Evolutionary conservation across 2,888 invertebrate species (phyloP), one percentile per base, ranked within the genome.

Genomic region (Myopa tessellatipennis): DNA sequence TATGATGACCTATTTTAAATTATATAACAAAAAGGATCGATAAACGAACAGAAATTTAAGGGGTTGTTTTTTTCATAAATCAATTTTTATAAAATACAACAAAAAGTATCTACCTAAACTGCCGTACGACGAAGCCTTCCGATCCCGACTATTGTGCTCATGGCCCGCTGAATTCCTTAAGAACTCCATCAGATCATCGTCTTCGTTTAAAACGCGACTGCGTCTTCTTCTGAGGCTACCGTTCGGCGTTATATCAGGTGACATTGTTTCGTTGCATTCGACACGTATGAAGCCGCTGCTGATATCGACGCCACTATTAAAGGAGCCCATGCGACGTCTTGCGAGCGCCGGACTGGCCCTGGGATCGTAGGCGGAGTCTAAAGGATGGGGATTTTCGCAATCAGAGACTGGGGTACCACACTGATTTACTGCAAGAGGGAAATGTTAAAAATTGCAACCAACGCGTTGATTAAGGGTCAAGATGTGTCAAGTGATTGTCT

Each of bases 181-280:
- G 87, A 95, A 96, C 87, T 96, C 95, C 93, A 97, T 94, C n/a
- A 97, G 89, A 83, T 96, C 96, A 85, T 96, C 95, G 84, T 95
- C 95, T 86, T 94, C 95, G 5, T 94, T 94, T 0, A 95, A 93
- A 26, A 95, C 94, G 50, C 96, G 92, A 85, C 96, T 94, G 67
- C 96, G 91, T 55, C 96, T 91, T 60, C 96, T 91, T 34, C 96
- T 91, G 60, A 97, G 90, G 81, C 96, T 96, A 52, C 97, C 97
- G 81, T 95, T 96, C 16, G 97, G 97, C 5, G 97, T 97, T 61
- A 96, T 93, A 86, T 97, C 96, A 91, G 89, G 77, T 55, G 90
- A 90, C 76, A 85, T 83, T 55, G 89, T 88, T 69, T 89, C 88
- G 76, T 83, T 85, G 4, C 81, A 77, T 73, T 87, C 86, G 68